Base-by-base conservation (phyloP, 2,888 invertebrate genomes). In the Exocentrus adspersus region DNA sequence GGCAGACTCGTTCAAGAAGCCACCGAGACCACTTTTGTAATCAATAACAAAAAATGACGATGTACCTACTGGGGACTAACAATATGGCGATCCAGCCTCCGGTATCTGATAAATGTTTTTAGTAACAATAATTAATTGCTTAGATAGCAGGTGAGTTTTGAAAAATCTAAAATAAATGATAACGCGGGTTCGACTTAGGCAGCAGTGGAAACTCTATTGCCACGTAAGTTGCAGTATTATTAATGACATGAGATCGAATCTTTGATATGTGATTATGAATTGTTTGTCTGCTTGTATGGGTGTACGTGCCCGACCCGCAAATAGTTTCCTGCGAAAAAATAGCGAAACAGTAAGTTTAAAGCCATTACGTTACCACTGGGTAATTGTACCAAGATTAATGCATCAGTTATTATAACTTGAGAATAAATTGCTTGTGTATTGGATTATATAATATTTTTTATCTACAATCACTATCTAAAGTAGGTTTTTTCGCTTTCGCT, bases 161-260 rank as follows among this genome's bases (percentile, higher is more conserved):
- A 56, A 56, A 56, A 45, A 17, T 17, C 19, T 43, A 7, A 52
- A 56, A 65, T 65, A 65, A 65, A 59, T 68, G 68, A 65, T 68
- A 60, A 60, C n/a, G n/a, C n/a, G 60, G 67, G 60, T 62, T 67
- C 43, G 62, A 60, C 53, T 64, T 32, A 24, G 2, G 64, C 61
- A 65, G 65, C 68, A 63, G 61, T 68, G 10, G 65, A 65, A n/a
- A n/a, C 51, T 65, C 64, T 64, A 61, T 56, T 62, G 63, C 61
- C 61, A 64, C 57, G 64, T 65, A 59, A 60, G 67, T 69, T 63
- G 70, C 67, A 67, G 65, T 67, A 71, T 69, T 77, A 78, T 78
- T 78, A 78, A 78, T 78, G 78, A 73, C 71, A 74, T 68, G 56
- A 78, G 78, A 78, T 78, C 75, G 71, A 68, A 73, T 73, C 73